A percentile compares a stretch with the other conserved stretches of the same genome.
Evolutionary conservation across 2,888 invertebrate genomes (phyloP).

Genomic region (Sarcophaga rosellei): DNA sequence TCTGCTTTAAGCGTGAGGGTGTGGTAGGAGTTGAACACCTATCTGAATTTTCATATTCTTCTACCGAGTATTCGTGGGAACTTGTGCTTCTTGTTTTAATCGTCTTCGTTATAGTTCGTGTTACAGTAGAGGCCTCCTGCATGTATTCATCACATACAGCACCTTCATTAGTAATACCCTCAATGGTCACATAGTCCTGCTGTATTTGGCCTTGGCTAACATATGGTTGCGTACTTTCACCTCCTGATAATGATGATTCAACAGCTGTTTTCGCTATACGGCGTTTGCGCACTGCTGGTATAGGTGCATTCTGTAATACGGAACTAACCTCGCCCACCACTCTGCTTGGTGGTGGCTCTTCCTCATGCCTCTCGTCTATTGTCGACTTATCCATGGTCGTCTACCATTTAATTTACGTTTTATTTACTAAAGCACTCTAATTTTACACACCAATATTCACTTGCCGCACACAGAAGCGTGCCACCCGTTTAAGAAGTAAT

Average conservation of each 20-base stretch:
- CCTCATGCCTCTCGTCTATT: conserved; percentile 71
- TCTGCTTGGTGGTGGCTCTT: conserved; percentile 74
- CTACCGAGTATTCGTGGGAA: conserved; percentile 69
- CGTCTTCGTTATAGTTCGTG: conserved; percentile 75
- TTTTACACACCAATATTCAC: conserved; percentile 12
- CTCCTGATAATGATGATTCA: conserved; percentile 58
- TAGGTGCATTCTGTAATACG: conserved; percentile 70
- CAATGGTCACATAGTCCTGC: conserved; percentile 45
- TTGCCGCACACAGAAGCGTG: conserved; percentile 4
- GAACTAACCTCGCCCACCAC: conserved; percentile 61
- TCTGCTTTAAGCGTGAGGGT: conserved; percentile 85
- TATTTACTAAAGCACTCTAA: conserved; percentile 30
- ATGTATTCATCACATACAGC: conserved; percentile 40
- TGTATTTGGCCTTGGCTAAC: conserved; percentile 64
- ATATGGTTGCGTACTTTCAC: conserved; percentile 54
- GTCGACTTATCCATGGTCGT: conserved; percentile 78
- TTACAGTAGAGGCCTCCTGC: conserved; percentile 72
- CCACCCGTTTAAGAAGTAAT: conserved; percentile 27
- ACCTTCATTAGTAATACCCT: conserved; percentile 11
- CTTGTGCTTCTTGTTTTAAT: conserved; percentile 72
- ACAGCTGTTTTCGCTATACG: conserved; percentile 73
- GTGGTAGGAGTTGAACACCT: conserved; percentile 70
- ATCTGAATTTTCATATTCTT: conserved; percentile 68
- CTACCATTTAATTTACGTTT: conserved; percentile 61
- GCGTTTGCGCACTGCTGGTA: conserved; percentile 76